Conservation (phyloP, 2,113 vertebrate genomes). For the Sminthopsis crassicaudata region DNA sequence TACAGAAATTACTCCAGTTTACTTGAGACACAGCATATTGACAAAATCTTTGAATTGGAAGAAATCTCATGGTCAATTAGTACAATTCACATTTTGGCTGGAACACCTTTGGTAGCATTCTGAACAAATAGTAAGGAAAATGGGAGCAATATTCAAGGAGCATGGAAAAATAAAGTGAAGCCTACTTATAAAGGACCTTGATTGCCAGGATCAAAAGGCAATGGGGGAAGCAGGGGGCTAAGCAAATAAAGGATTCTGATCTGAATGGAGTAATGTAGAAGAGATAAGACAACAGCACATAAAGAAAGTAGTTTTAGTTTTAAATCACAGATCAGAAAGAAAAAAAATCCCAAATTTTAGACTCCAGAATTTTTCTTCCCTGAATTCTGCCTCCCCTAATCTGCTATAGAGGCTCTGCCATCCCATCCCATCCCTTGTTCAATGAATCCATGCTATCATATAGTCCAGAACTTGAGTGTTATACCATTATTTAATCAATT, state of each 20-base stretch:
- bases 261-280: not conserved
- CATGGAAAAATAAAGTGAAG: not conserved
- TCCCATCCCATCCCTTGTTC: not conserved
- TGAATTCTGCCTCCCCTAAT: not conserved
- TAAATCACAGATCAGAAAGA: not conserved
- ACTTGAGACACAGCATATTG: not conserved
- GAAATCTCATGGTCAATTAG: not conserved
- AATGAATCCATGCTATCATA: not conserved
- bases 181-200: not conserved
- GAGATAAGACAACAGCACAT: not conserved
- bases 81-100: not conserved
- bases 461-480: not conserved
- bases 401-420: not conserved
- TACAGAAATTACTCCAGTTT: not conserved
- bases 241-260: not conserved
- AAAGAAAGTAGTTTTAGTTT: not conserved
- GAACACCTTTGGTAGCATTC: not conserved
- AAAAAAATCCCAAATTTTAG: not conserved
- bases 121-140: not conserved
- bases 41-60: not conserved
- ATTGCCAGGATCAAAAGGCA: not conserved
- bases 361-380: not conserved
- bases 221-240: not conserved
- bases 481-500: not conserved
- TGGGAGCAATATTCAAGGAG: not conserved